Evolutionary conservation across 2,888 invertebrate species (phyloP).

Genomic region (Drosophila paranaensis): DNA sequence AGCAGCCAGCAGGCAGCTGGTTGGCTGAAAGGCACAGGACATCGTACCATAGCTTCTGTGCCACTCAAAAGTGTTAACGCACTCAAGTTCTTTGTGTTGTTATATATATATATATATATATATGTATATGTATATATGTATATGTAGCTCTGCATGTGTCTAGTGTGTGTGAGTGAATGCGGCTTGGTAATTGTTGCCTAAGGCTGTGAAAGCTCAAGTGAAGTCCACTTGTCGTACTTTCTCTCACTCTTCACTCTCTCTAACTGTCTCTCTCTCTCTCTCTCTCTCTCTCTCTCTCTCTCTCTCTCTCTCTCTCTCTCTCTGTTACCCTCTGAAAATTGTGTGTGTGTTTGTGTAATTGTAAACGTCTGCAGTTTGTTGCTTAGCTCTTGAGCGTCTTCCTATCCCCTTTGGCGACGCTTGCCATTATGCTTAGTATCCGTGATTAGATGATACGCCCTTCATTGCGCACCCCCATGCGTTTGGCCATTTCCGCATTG

Average conservation of each 20-base stretch:
- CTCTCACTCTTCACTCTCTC: constrained; percentile 6
- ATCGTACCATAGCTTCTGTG: constrained; percentile 38
- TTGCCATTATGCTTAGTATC: constrained; percentile 73
- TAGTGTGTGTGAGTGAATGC: constrained; percentile 25
- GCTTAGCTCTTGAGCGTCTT: constrained; percentile 51
- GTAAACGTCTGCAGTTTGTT: constrained; percentile 75
- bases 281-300: background rate
- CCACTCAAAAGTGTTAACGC: constrained; percentile 72
- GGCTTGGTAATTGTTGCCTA: constrained; percentile 62
- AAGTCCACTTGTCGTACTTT: constrained; percentile 56
- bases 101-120: background rate
- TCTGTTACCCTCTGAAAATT: constrained; percentile 1
- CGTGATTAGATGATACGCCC: constrained; percentile 66
- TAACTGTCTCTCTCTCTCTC: constrained; percentile 4
- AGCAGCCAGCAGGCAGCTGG: constrained; percentile 8
- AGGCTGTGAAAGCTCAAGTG: constrained; percentile 54
- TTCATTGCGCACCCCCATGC: background rate
- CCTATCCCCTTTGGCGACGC: constrained; percentile 38
- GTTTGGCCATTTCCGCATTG: constrained; percentile 48
- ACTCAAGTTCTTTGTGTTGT: constrained; percentile 61
- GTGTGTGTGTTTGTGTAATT: constrained; percentile 56
- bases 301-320: background rate
- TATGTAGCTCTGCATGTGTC: background rate
- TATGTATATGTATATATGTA: constrained; percentile 11
- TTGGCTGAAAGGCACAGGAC: constrained; percentile 26